These are phyloP conservation scores for Arbacia lixula DNA, from an alignment of 53 echinoderm and acorn worm genomes.

Conservation along the genomic window DNA sequence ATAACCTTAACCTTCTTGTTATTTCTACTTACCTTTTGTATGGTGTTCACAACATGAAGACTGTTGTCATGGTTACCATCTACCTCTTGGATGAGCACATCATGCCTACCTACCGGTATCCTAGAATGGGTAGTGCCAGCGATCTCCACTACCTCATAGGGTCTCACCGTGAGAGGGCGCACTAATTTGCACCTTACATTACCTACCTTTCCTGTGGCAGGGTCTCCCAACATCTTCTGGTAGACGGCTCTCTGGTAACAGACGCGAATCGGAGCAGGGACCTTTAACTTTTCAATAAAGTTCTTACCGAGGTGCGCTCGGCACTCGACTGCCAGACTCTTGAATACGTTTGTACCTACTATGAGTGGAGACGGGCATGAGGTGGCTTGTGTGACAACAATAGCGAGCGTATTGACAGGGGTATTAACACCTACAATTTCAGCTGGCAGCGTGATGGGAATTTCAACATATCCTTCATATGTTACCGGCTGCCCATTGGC, in stretches of 20 bases:
- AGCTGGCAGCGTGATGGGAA: neutral
- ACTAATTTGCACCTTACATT: neutral
- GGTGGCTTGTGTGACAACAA: neutral
- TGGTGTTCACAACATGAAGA: neutral
- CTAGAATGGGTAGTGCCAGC: neutral
- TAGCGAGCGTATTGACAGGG: neutral
- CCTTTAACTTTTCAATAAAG: neutral
- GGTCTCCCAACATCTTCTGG: neutral
- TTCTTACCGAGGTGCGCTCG: neutral
- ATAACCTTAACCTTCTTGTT: neutral
- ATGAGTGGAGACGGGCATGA: constrained; percentile 10
- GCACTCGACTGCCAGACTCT: no score
- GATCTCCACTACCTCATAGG: neutral
- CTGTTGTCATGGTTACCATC: neutral
- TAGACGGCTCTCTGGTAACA: constrained; percentile 1
- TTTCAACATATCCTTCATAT: neutral
- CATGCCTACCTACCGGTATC: constrained; percentile 1
- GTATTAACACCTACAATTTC: neutral
- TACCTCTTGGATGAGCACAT: neutral
- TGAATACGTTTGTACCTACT: neutral
- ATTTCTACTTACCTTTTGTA: neutral
- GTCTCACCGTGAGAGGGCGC: constrained; percentile 5
- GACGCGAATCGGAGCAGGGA: neutral
- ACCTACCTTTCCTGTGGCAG: constrained; percentile 20
- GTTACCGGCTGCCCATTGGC: constrained; percentile 8